Evolutionary conservation across 1,140 invertebrate species (phyloP).

Genomic region (Telenomus remus): DNA sequence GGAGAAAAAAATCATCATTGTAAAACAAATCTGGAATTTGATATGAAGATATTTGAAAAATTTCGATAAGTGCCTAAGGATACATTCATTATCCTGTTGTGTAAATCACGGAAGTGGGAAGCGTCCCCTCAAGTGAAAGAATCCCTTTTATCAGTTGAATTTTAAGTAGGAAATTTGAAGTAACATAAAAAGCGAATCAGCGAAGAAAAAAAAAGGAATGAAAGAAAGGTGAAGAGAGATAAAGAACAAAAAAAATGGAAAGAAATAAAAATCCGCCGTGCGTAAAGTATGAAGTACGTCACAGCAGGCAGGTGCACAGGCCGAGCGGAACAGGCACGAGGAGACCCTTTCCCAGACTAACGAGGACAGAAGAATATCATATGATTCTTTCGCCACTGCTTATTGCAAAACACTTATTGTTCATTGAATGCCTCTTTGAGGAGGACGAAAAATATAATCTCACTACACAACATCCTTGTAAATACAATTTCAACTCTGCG

Average conservation of each 20-base stretch:
- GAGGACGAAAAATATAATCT: not conserved
- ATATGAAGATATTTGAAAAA: no score
- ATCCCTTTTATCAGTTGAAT: no score
- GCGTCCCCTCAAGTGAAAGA: no score
- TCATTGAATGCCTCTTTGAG: not conserved
- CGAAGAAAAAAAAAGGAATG: conserved; percentile 10
- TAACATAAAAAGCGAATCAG: not conserved
- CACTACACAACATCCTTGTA: no score
- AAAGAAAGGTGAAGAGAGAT: not conserved
- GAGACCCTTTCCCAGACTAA: conserved; percentile 47
- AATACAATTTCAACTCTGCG: no score
- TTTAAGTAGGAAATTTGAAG: no score
- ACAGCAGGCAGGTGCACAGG: conserved; percentile 45
- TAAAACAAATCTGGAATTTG: no score
- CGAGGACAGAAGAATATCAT: conserved; percentile 27
- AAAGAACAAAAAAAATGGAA: no score
- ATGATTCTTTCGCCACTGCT: conserved; percentile 22
- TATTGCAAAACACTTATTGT: conserved; percentile 29
- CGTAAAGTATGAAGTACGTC: conserved; percentile 2
- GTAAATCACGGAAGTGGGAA: no score
- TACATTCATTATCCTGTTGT: no score
- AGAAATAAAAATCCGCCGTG: not conserved
- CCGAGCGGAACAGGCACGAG: conserved; percentile 42
- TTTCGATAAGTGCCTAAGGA: no score
- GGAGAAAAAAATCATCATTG: no score